A percentile compares a stretch with the other conserved stretches of the same genome.
These are phyloP conservation scores for Standfussiana lucernea DNA, from an alignment of 2,888 invertebrate genomes.

Conservation along the genomic window DNA sequence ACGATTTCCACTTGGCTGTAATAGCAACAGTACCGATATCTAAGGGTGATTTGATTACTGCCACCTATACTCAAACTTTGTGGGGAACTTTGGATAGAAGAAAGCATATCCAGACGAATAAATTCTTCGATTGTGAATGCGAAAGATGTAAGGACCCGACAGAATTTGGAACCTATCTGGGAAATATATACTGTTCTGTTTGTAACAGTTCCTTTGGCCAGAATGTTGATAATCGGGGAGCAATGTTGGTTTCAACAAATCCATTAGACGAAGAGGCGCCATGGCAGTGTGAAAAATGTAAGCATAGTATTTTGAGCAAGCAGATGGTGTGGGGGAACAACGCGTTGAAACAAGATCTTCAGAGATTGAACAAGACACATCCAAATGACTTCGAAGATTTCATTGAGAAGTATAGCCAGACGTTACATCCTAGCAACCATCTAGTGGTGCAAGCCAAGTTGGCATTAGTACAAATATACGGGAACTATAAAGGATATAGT, in stretches of 20 bases:
- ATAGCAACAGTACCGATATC: constrained; percentile 92
- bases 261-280: constrained; percentile 90
- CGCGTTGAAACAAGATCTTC: constrained; percentile 91
- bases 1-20: constrained; percentile 91
- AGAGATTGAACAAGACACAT: constrained; percentile 87
- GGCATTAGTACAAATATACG: constrained; percentile 93
- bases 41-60: constrained; percentile 92
- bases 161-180: constrained; percentile 92
- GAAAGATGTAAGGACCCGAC: constrained; percentile 93
- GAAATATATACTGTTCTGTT: constrained; percentile 92
- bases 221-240: constrained; percentile 72
- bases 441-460: constrained; percentile 93
- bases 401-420: constrained; percentile 91
- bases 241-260: constrained; percentile 91
- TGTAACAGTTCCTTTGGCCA: constrained; percentile 88
- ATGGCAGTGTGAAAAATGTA: constrained; percentile 93
- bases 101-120: constrained; percentile 90
- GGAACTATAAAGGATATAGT: constrained; percentile 90
- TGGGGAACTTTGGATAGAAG: constrained; percentile 93
- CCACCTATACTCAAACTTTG: constrained; percentile 93
- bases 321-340: constrained; percentile 92
- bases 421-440: constrained; percentile 92
- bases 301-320: constrained; percentile 89
- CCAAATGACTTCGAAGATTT: constrained; percentile 92
- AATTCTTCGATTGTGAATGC: constrained; percentile 93